A percentile compares a stretch with the other conserved stretches of the same genome.
Conservation (phyloP, 2,888 invertebrate genomes). For the Polydesmus complanatus region DNA sequence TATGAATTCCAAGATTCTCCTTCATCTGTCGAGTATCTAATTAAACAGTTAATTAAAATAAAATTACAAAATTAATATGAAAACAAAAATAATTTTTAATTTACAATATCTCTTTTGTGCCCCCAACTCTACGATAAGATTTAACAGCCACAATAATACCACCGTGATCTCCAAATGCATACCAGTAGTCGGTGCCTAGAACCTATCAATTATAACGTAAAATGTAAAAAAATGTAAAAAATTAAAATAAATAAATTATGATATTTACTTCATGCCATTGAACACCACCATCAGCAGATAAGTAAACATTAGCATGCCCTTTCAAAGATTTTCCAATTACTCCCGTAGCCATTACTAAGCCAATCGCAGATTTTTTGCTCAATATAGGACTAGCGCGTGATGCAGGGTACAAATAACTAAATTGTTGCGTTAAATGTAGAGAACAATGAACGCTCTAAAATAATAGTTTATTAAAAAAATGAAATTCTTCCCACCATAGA, state of each 20-base stretch:
- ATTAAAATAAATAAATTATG: no score
- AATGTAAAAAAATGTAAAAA: not conserved
- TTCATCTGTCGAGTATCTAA: conserved; percentile 65
- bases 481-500: not conserved
- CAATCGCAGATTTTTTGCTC: conserved; percentile 74
- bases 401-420: conserved; percentile 65
- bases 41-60: not conserved
- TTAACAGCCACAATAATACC: conserved; percentile 73
- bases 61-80: not conserved
- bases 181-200: conserved; percentile 64
- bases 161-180: conserved; percentile 82
- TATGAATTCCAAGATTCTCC: conserved; percentile 65
- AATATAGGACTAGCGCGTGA: conserved; percentile 66
- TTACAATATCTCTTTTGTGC: conserved; percentile 56
- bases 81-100: conserved; percentile 18
- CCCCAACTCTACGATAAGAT: conserved; percentile 58
- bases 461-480: not conserved
- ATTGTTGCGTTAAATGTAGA: conserved; percentile 72
- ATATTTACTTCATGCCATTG: conserved; percentile 58
- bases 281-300: conserved; percentile 66
- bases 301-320: conserved; percentile 42
- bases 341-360: conserved; percentile 69
- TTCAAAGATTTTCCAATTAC: conserved; percentile 62
- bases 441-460: conserved; percentile 45
- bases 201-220: conserved; percentile 36